Evolutionary conservation across 2,797 vertebrate genomes (phyloP).

Genomic region (Danio aesculapii): DNA sequence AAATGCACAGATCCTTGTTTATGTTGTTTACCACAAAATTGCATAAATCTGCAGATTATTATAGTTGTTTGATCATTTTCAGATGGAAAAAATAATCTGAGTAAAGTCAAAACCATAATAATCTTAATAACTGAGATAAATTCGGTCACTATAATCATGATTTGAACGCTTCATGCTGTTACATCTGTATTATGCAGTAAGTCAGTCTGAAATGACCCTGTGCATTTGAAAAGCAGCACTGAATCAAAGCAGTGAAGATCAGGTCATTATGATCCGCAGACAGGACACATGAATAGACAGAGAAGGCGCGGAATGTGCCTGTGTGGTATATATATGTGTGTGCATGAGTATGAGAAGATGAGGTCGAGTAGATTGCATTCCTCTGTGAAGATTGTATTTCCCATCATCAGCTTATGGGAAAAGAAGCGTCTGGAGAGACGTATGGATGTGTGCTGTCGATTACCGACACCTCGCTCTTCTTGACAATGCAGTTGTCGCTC

Average conservation of each 20-base stretch:
- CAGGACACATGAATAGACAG: constrained; percentile 40
- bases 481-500: constrained; percentile 48
- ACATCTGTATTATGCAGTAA: too few species aligned
- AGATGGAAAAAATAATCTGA: too few species aligned
- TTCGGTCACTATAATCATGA: too few species aligned
- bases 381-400: constrained; percentile 59
- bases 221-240: not conserved
- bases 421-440: constrained; percentile 39
- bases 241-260: constrained; percentile 38
- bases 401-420: constrained; percentile 55
- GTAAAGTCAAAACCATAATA: too few species aligned
- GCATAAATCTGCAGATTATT: too few species aligned
- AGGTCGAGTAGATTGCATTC: constrained; percentile 51
- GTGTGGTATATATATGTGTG: constrained; percentile 20
- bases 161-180: too few species aligned
- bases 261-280: constrained; percentile 37
- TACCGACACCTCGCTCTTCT: constrained; percentile 45
- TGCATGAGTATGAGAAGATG: constrained; percentile 36
- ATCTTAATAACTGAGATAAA: too few species aligned
- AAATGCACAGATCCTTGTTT: too few species aligned
- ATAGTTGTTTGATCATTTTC: too few species aligned
- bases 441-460: constrained; percentile 50
- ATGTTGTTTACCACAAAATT: too few species aligned
- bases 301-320: constrained; percentile 16
- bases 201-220: constrained; percentile 27